These are phyloP conservation scores for Pholis gunnellus DNA, from an alignment of 2,113 vertebrate species.

Conservation along the genomic window DNA sequence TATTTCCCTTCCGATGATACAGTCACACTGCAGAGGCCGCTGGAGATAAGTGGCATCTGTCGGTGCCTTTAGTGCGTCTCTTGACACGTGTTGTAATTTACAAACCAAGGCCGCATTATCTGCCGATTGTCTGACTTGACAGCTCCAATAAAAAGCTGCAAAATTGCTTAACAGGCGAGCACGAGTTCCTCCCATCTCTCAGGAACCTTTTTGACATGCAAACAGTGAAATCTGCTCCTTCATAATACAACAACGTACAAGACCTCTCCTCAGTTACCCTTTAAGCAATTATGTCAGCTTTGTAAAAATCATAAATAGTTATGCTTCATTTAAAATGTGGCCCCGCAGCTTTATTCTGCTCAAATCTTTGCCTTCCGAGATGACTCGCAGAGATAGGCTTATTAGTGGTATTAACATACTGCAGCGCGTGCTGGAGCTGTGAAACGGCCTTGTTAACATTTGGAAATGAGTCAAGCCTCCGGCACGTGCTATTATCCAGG, in stretches of 20 bases:
- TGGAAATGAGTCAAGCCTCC: constrained; percentile 77
- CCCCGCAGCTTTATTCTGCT: constrained; percentile 64
- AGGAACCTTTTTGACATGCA: constrained; percentile 47
- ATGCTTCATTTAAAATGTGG: constrained; percentile 72
- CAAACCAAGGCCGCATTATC: constrained; percentile 74
- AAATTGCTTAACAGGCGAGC: constrained; percentile 73
- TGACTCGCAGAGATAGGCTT: constrained; percentile 77
- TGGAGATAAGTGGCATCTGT: constrained; percentile 80
- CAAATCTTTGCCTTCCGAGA: constrained; percentile 68
- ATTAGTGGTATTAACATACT: constrained; percentile 78
- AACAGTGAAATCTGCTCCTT: constrained; percentile 62
- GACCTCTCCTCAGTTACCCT: constrained; percentile 65
- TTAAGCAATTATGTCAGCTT: constrained; percentile 76
- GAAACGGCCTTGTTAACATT: constrained; percentile 80
- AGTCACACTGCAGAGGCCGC: constrained; percentile 73
- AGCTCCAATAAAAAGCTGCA: constrained; percentile 72
- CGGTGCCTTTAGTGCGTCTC: constrained; percentile 74
- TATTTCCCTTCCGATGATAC: constrained; percentile 73
- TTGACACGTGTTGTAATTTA: constrained; percentile 77
- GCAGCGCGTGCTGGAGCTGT: constrained; percentile 49
- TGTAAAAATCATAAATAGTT: constrained; percentile 72
- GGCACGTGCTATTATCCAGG: constrained; percentile 73
- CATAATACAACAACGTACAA: constrained; percentile 56
- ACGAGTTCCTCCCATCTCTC: constrained; percentile 44
- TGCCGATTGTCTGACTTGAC: constrained; percentile 76